phyloP scores from a whole-genome alignment of 2,113 vertebrate genomes.

The Amblyopsis rosae region DNA sequence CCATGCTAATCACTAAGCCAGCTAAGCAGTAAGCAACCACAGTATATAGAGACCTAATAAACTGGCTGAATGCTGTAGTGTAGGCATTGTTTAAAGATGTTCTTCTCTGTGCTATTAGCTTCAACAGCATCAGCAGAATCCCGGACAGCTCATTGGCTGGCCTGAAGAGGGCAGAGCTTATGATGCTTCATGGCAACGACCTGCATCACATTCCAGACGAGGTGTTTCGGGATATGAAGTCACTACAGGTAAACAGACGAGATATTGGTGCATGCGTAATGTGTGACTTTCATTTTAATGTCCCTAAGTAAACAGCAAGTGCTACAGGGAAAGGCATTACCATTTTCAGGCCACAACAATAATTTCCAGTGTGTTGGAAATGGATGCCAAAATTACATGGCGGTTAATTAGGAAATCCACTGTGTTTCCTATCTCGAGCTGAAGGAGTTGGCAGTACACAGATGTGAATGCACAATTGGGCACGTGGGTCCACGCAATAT shows the following conservation, averaged over 20 bases:
- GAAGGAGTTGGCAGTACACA: background rate
- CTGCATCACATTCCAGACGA: constrained; percentile 83
- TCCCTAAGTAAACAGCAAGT: background rate
- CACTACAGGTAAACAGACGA: constrained; percentile 83
- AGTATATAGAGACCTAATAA: too few species aligned
- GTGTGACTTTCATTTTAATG: too few species aligned
- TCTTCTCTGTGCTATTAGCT: constrained; percentile 71
- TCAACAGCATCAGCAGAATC: constrained; percentile 88
- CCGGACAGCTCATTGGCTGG: constrained; percentile 80
- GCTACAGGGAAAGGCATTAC: background rate
- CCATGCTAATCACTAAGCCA: too few species aligned
- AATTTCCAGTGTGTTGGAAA: background rate
- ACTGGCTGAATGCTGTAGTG: background rate
- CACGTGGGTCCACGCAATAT: background rate
- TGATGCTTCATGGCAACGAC: constrained; percentile 93
- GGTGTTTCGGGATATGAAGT: constrained; percentile 81
- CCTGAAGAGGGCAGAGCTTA: constrained; percentile 83
- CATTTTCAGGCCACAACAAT: background rate
- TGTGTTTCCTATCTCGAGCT: background rate
- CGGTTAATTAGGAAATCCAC: constrained; percentile 7
- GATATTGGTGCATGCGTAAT: background rate
- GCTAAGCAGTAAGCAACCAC: too few species aligned
- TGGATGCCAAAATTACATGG: background rate
- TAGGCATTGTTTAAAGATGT: background rate
- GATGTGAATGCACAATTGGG: constrained; percentile 5